Evolutionary conservation across 2,113 vertebrate genomes (phyloP).

Genomic region (Etheostoma cragini): DNA sequence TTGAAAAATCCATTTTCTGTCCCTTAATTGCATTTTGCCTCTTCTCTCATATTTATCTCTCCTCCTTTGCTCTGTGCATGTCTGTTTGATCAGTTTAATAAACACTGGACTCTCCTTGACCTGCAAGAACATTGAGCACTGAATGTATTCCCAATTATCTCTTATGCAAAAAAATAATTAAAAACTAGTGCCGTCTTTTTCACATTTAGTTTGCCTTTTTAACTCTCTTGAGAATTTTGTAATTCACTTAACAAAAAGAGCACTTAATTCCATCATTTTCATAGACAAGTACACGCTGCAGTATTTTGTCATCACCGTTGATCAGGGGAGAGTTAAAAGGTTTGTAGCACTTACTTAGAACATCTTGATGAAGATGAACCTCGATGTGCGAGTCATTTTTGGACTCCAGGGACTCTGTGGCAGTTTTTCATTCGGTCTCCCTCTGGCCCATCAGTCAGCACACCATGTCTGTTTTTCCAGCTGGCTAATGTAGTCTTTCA

Average conservation of each 20-base stretch:
- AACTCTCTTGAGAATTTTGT: constrained; percentile 49
- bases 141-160: constrained; percentile 52
- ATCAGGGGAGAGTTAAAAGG: constrained; percentile 58
- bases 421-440: constrained; percentile 37
- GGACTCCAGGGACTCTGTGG: constrained; percentile 38
- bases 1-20: constrained; percentile 71
- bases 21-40: constrained; percentile 70
- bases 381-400: constrained; percentile 49
- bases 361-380: constrained; percentile 64
- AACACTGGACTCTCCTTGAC: constrained; percentile 53
- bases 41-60: constrained; percentile 53
- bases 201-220: constrained; percentile 57
- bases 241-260: constrained; percentile 59
- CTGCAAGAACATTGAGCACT: constrained; percentile 31
- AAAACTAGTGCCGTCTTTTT: constrained; percentile 44
- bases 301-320: constrained; percentile 31
- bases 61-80: constrained; percentile 58
- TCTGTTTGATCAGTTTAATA: constrained; percentile 76
- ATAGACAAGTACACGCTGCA: constrained; percentile 37
- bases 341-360: constrained; percentile 46
- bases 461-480: constrained; percentile 50
- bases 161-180: constrained; percentile 72
- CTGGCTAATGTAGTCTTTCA: constrained; percentile 42
- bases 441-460: constrained; percentile 41
- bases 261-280: constrained; percentile 48